Conservation (phyloP, 2,113 vertebrate species). For the Cyphomyrus plagiostoma region DNA sequence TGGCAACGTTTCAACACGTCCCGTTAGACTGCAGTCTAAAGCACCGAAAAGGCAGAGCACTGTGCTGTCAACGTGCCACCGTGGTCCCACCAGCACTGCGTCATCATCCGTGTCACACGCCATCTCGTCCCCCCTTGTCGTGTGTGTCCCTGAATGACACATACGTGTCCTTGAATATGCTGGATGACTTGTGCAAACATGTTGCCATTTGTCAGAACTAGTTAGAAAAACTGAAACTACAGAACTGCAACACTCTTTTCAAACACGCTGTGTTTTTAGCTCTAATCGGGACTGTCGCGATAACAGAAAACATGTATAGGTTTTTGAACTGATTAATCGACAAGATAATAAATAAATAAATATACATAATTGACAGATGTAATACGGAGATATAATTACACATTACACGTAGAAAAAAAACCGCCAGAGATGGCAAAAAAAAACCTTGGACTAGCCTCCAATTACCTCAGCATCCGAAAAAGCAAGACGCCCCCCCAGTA, state of each 20-base stretch:
- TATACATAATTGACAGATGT: not conserved
- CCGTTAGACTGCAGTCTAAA: not conserved
- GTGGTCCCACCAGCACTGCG: not conserved
- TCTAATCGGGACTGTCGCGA: not conserved
- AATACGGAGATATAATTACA: not conserved
- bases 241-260: not conserved
- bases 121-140: not conserved
- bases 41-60: not conserved
- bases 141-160: not conserved
- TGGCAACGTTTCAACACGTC: not conserved
- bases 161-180: not conserved
- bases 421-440: not conserved
- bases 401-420: not conserved
- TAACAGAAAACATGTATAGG: not conserved
- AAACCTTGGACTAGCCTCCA: not conserved
- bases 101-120: not conserved
- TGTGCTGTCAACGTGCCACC: not conserved
- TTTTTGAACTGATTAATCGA: not conserved
- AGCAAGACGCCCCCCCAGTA: not conserved
- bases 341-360: not conserved
- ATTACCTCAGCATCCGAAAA: not conserved
- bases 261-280: not conserved
- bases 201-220: conserved; percentile 6
- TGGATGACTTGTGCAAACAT: not conserved
- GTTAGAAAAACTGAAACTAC: not conserved